Base-by-base conservation (phyloP, 1,140 invertebrate species). In the Aporrectodea caliginosa region DNA sequence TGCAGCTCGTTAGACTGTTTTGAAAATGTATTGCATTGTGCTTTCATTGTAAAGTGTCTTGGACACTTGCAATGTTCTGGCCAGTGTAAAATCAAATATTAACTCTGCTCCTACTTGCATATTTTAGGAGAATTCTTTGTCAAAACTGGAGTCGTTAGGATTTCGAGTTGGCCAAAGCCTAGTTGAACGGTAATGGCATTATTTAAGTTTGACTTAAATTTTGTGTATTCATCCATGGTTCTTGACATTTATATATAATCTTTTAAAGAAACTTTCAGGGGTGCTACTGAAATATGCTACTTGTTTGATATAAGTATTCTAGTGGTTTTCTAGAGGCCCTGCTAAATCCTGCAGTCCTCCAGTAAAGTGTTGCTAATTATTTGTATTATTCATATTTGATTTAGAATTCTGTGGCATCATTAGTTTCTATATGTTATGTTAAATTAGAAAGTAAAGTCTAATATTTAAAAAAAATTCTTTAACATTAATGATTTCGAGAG, bases 111-210 rank as follows among this genome's bases (percentile, higher is more conserved):
- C 82, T 80, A 80, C 80, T 83, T 80, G 89, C 89, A 83, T 82
- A 91, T 85, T 87, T 71, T 83, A 90, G 91, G 93, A 95, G 84
- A 92, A 93, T 84, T 93, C 95, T 88, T 90, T 97, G 35, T 94
- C 94, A 27, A 93, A 93, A 71, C 89, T 97, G 35, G 95, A 98
- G 88, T 94, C 94, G 84, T 93, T 97, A 84, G 96, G 96, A 34
- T 98, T 95, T 88, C 92, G 93, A 73, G 93, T 95, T 68, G 95
- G 95, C 16, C 97, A 95, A 86, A 93, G 95, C 86, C 91, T 98
- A 80, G 95, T 96, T 84, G 96, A 98, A 91, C 90, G 92, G 91
- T 88, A 84, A 69, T 73, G 12, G 79, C 16, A n/a, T 79, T 27
- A 16, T 0, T 78, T 71, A 69, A 78, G 69, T 22, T 31, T 78